A percentile compares a stretch with the other conserved stretches of the same genome.
These are phyloP conservation scores for Zelleria hepariella DNA, from an alignment of 2,888 invertebrate genomes.

Conservation along the genomic window DNA sequence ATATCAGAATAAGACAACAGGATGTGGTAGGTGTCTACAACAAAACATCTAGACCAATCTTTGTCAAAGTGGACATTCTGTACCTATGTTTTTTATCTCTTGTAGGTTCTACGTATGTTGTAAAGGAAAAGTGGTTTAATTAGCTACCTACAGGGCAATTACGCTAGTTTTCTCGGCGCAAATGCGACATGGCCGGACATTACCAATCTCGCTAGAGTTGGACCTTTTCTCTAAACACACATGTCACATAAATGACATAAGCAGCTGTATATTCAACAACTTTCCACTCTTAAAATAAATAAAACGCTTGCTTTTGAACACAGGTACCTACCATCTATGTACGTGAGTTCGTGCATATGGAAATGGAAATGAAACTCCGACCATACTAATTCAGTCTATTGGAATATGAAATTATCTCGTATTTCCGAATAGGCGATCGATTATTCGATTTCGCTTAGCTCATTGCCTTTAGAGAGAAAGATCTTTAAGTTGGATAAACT, in stretches of 20 bases:
- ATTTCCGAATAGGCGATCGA: not conserved
- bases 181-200: not conserved
- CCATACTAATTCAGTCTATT: not conserved
- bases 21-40: not conserved
- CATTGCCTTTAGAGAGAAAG: not conserved
- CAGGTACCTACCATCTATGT: not conserved
- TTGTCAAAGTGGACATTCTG: not conserved
- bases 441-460: not conserved
- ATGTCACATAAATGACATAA: not conserved
- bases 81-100: not conserved
- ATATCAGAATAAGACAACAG: too few relatives aligned
- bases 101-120: not conserved
- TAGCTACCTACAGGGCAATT: not conserved
- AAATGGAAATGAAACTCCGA: not conserved
- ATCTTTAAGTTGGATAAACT: not conserved
- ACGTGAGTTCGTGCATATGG: not conserved
- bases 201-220: not conserved
- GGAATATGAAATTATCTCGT: not conserved
- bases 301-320: not conserved
- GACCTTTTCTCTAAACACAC: not conserved
- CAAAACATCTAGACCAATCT: too few relatives aligned
- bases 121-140: not conserved
- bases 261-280: not conserved
- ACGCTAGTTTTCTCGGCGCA: not conserved
- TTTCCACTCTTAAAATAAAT: not conserved